phyloP scores from a whole-genome alignment of 2,797 vertebrate genomes.

The Vireo griseus region DNA sequence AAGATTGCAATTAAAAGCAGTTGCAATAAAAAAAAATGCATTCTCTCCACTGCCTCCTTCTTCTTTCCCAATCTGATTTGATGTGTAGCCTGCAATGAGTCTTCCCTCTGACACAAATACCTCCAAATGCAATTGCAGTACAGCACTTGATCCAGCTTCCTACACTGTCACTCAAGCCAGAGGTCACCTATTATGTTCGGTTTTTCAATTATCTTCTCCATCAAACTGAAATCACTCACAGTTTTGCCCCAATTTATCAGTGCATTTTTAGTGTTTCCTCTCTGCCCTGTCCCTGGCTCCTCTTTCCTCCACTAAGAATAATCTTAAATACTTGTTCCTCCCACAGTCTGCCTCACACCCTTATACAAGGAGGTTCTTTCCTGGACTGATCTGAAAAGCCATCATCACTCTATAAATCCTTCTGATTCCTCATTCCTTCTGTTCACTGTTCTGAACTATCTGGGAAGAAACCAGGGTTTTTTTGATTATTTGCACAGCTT shows the following conservation, averaged over 20 bases:
- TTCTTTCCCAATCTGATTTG: background rate
- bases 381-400: background rate
- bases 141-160: background rate
- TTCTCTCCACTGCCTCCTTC: background rate
- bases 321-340: background rate
- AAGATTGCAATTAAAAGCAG: background rate
- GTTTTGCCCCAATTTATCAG: background rate
- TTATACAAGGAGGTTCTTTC: background rate
- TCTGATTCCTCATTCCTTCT: background rate
- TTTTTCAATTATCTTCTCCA: background rate
- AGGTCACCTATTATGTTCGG: background rate
- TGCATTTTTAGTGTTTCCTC: background rate
- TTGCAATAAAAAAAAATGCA: background rate
- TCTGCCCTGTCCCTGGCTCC: background rate
- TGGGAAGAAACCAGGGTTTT: accelerated
- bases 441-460: background rate
- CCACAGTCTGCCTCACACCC: background rate
- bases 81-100: accelerated
- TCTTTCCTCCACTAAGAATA: background rate
- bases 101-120: background rate
- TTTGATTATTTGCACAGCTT: background rate
- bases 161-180: background rate
- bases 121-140: background rate
- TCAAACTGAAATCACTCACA: background rate
- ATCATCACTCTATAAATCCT: background rate